phyloP scores from a whole-genome alignment of 2,797 vertebrate genomes.

The Halcyon smyrnensis region DNA sequence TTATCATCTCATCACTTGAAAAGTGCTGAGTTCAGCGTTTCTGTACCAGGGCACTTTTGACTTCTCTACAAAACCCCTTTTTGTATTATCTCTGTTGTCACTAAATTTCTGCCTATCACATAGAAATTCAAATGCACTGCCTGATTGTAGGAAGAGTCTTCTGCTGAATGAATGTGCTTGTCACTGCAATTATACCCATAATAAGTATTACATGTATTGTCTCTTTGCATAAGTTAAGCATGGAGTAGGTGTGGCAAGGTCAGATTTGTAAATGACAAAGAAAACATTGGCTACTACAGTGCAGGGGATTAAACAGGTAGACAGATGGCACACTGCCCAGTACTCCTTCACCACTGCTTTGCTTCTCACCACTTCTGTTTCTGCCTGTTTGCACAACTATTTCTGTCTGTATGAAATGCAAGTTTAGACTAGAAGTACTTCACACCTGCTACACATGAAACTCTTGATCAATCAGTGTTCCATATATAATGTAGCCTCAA shows the following conservation, averaged over 20 bases:
- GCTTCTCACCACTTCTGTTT: neutral
- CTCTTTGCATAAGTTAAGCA: neutral
- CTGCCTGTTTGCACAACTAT: neutral
- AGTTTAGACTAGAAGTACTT: neutral
- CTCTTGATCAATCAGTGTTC: neutral
- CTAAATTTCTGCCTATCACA: neutral
- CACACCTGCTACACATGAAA: fast-evolving
- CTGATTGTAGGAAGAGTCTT: neutral
- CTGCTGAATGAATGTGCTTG: neutral
- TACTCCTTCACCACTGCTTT: neutral
- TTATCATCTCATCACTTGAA: neutral
- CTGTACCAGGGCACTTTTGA: neutral
- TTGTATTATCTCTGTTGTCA: neutral
- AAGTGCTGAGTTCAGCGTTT: neutral
- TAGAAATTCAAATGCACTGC: neutral
- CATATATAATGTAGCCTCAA: neutral
- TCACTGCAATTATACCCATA: neutral
- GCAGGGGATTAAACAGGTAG: neutral
- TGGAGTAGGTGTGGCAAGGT: neutral
- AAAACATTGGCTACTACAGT: neutral
- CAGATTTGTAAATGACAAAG: neutral
- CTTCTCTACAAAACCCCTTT: neutral
- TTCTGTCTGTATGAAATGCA: neutral
- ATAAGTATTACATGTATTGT: neutral
- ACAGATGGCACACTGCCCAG: fast-evolving